These are phyloP conservation scores for Fragum sueziense DNA, from an alignment of 2,888 invertebrate species.

Conservation along the genomic window DNA sequence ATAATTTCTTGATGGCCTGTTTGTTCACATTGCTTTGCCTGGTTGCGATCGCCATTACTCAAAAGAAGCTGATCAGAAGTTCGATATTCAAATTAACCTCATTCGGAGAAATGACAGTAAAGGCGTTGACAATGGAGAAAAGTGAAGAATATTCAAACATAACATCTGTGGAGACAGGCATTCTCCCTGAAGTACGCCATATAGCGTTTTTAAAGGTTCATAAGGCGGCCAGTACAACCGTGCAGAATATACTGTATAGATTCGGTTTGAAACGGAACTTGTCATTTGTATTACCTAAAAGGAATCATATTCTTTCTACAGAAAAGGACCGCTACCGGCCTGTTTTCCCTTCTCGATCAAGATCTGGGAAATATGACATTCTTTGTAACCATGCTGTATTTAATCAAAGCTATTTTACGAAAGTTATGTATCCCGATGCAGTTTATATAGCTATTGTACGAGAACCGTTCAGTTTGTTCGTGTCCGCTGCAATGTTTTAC, in stretches of 20 bases:
- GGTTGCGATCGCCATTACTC: too few species aligned
- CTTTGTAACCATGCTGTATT: neutral
- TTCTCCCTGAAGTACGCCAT: conserved; percentile 18
- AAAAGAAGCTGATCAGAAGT: too few species aligned
- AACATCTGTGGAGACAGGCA: too few species aligned
- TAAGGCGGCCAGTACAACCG: conserved; percentile 37
- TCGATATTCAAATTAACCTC: too few species aligned
- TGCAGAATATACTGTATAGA: conserved; percentile 27
- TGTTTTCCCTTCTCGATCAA: neutral
- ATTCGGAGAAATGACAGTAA: too few species aligned
- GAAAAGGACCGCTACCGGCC: neutral
- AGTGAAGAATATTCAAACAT: too few species aligned
- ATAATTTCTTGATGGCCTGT: too few species aligned
- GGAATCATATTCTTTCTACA: neutral
- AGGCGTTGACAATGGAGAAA: too few species aligned
- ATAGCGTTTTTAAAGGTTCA: conserved; percentile 36
- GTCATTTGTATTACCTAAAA: conserved; percentile 24
- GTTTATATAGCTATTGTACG: too few species aligned
- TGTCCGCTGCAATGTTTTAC: neutral
- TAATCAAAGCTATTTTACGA: neutral
- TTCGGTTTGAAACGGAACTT: conserved; percentile 26
- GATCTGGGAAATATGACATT: conserved; percentile 6
- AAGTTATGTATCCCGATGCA: neutral
- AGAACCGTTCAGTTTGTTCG: neutral
- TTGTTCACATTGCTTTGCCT: too few species aligned